These are phyloP conservation scores for Onychostruthus taczanowskii DNA, from an alignment of 2,113 vertebrate genomes.

Conservation along the genomic window DNA sequence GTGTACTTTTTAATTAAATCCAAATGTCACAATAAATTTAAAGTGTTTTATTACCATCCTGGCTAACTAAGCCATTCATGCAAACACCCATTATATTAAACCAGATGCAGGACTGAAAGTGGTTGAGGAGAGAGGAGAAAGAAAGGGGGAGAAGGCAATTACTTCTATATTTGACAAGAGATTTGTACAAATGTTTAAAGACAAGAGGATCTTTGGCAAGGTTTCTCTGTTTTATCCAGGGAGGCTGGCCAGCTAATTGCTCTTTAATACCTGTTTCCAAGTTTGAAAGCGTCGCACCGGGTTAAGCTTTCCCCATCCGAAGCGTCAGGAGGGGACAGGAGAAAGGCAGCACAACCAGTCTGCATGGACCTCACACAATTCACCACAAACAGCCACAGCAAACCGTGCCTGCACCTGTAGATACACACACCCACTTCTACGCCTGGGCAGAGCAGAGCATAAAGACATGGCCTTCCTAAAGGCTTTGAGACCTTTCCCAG, in stretches of 20 bases:
- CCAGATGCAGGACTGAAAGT: conserved; percentile 53
- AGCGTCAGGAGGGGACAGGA: neutral
- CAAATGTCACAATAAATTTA: conserved; percentile 86
- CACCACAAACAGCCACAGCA: neutral
- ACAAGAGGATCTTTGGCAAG: conserved; percentile 59
- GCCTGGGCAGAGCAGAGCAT: neutral
- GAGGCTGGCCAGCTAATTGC: conserved; percentile 39
- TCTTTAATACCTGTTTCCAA: conserved; percentile 47
- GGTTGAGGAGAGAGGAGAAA: neutral
- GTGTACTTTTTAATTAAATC: conserved; percentile 87
- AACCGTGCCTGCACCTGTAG: accelerated
- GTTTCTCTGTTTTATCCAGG: conserved; percentile 31
- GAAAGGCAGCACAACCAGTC: neutral
- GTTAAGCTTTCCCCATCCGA: neutral
- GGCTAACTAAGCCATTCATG: conserved; percentile 76
- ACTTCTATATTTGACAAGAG: conserved; percentile 64
- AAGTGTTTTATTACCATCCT: conserved; percentile 80
- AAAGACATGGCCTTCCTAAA: neutral
- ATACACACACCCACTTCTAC: accelerated
- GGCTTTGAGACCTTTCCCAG: accelerated
- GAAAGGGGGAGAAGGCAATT: conserved; percentile 22
- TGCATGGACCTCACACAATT: neutral
- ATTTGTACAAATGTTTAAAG: conserved; percentile 68
- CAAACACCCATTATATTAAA: conserved; percentile 67
- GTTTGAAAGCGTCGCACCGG: neutral